Conservation (phyloP, 2,113 vertebrate genomes). For the Scortum barcoo region DNA sequence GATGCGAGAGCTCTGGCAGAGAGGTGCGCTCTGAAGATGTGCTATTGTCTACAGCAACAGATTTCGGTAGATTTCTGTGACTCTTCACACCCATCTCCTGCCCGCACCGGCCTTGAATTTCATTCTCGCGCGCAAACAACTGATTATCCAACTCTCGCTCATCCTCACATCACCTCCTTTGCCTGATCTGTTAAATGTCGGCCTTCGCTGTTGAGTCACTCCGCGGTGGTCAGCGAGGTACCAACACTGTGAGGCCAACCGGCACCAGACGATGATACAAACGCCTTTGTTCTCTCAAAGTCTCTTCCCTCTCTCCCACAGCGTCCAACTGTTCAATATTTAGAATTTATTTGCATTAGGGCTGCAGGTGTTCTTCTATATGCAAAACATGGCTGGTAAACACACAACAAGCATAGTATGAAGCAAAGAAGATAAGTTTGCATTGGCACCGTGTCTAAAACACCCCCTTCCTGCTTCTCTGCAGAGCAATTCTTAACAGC, state of each 20-base stretch:
- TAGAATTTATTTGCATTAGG: conserved; percentile 44
- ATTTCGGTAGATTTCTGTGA: conserved; percentile 32
- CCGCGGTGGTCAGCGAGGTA: conserved; percentile 57
- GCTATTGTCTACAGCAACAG: conserved; percentile 57
- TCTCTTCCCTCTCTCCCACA: conserved; percentile 28
- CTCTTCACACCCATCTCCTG: conserved; percentile 45
- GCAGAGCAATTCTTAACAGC: not conserved
- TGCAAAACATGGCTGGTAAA: conserved; percentile 33
- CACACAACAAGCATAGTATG: not conserved
- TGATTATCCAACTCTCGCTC: conserved; percentile 57
- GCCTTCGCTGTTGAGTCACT: conserved; percentile 66
- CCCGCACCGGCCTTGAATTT: conserved; percentile 20
- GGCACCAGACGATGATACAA: conserved; percentile 41
- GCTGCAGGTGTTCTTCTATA: conserved; percentile 21
- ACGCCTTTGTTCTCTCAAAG: conserved; percentile 50
- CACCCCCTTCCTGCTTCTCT: conserved; percentile 45
- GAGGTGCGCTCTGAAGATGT: conserved; percentile 12
- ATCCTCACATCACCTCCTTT: conserved; percentile 70
- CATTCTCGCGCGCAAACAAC: conserved; percentile 54
- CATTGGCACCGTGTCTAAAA: conserved; percentile 8
- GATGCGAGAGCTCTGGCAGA: conserved; percentile 33
- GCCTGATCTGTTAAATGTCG: conserved; percentile 70
- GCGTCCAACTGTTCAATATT: conserved; percentile 18
- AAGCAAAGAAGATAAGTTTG: conserved; percentile 25
- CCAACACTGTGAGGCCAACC: conserved; percentile 31